These are phyloP conservation scores for Melanerpes aurifrons DNA, from an alignment of 2,113 vertebrate genomes.

Conservation along the genomic window DNA sequence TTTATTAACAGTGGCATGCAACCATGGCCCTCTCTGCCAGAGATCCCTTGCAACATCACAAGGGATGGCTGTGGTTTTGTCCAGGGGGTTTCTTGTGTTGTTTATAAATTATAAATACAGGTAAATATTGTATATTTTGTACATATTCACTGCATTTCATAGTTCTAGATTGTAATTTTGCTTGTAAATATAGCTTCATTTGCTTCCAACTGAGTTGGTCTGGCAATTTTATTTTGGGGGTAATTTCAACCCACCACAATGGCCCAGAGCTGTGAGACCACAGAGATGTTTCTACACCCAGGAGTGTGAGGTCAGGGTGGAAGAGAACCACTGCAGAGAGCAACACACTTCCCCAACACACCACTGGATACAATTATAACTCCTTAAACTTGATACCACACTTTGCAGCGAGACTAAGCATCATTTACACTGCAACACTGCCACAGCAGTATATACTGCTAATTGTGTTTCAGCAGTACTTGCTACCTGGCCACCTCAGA, in stretches of 20 bases:
- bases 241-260: too few species aligned
- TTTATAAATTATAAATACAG: too few species aligned
- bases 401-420: neutral
- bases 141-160: too few species aligned
- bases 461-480: constrained; percentile 5
- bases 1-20: neutral
- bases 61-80: neutral
- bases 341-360: fast-evolving
- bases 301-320: neutral
- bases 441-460: constrained; percentile 11
- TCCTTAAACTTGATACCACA: neutral
- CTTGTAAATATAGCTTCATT: too few species aligned
- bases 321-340: fast-evolving
- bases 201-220: too few species aligned
- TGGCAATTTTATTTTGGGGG: too few species aligned
- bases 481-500: constrained; percentile 6
- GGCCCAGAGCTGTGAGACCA: neutral
- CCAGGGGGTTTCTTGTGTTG: too few species aligned
- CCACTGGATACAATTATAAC: neutral
- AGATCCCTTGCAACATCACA: fast-evolving
- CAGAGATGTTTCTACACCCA: neutral
- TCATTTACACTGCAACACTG: constrained; percentile 36
- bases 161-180: too few species aligned
- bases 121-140: too few species aligned
- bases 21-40: fast-evolving